These are phyloP conservation scores for Corythaeola cristata DNA, from an alignment of 2,113 vertebrate species.

Conservation along the genomic window DNA sequence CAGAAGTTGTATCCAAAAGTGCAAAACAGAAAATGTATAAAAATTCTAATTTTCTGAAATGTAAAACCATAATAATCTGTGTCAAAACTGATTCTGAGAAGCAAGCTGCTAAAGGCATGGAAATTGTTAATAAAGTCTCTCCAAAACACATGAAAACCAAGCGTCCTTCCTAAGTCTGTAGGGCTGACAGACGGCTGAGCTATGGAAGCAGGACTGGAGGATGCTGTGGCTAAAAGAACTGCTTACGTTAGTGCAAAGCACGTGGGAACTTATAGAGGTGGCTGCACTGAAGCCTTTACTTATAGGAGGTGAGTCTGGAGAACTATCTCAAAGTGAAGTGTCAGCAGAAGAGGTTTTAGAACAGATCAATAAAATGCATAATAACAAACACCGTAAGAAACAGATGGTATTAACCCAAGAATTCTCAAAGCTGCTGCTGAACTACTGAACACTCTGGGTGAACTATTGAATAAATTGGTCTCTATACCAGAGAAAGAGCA, in stretches of 20 bases:
- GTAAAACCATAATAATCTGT: neutral
- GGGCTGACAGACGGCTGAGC: neutral
- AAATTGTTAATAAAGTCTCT: neutral
- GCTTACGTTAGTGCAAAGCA: neutral
- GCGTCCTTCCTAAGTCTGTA: neutral
- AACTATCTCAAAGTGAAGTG: neutral
- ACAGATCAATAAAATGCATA: neutral
- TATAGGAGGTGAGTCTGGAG: accelerated
- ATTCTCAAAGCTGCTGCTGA: neutral
- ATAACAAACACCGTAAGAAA: neutral
- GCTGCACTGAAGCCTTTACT: neutral
- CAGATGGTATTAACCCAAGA: constrained; percentile 6
- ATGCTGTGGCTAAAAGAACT: neutral
- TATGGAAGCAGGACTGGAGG: neutral
- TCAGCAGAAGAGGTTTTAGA: constrained; percentile 23
- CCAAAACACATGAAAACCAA: neutral
- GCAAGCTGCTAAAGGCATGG: neutral
- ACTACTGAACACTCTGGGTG: neutral
- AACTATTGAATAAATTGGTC: neutral
- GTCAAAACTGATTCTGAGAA: neutral
- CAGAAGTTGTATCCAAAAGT: neutral
- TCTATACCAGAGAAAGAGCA: neutral
- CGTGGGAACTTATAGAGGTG: neutral
- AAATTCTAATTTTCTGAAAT: neutral
- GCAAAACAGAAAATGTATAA: neutral